Percentiles rank a stretch among this genome's conserved stretches.
These are phyloP conservation scores for Tetranychus cinnabarinus DNA, from an alignment of 1,140 invertebrate genomes.

Conservation along the genomic window DNA sequence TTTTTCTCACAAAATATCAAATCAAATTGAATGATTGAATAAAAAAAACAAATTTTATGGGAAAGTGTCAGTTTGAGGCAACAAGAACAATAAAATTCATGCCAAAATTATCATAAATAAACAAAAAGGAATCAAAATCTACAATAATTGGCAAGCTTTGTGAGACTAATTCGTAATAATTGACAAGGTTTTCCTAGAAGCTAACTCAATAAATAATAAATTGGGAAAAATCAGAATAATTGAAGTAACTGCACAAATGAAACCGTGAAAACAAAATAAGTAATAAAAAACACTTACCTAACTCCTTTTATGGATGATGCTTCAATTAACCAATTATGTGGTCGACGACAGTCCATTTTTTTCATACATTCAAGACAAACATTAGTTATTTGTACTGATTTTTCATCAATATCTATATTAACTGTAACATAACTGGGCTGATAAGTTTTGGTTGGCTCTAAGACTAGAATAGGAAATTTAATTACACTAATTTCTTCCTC, in stretches of 20 bases:
- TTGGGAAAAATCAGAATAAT: not conserved
- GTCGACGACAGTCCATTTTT: slow-evolving; percentile 13
- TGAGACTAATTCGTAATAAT: no score
- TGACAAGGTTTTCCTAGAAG: no score
- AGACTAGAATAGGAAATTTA: slow-evolving; percentile 65
- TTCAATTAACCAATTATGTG: slow-evolving; percentile 77
- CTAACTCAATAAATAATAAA: no score
- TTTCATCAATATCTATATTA: slow-evolving; percentile 72
- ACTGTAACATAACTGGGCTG: slow-evolving; percentile 88
- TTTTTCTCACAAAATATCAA: no score
- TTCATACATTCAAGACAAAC: slow-evolving; percentile 45
- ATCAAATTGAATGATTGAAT: no score
- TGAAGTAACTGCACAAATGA: not conserved
- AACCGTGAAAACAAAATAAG: not conserved
- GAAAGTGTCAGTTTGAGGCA: no score
- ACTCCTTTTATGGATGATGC: slow-evolving; percentile 76
- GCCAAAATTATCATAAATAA: no score
- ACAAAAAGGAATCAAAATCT: no score
- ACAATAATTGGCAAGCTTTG: no score
- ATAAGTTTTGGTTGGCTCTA: slow-evolving; percentile 74
- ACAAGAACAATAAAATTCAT: no score
- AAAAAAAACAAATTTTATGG: no score
- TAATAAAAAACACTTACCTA: slow-evolving; percentile 25
- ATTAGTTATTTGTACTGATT: slow-evolving; percentile 66
- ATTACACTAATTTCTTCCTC: slow-evolving; percentile 49